Percentiles rank a stretch among this genome's conserved stretches.
Conservation (phyloP, 2,888 invertebrate genomes). For the Meiosimyza platycephala region DNA sequence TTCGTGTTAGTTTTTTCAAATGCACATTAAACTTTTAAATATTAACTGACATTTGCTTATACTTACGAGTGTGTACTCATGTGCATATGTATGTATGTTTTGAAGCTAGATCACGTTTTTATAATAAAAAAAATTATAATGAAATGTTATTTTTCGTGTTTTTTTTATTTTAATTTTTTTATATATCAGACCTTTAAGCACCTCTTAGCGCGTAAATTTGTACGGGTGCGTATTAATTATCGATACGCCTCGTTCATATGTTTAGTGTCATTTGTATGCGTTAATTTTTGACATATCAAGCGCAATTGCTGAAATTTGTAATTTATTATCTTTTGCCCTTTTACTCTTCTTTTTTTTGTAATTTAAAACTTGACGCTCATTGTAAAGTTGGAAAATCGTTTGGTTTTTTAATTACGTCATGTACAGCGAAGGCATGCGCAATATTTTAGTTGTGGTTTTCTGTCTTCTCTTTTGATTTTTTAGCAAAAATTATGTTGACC, state of each 20-base stretch:
- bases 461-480: no score
- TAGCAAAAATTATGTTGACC: no score
- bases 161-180: not conserved
- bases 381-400: no score
- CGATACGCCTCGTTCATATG: not conserved
- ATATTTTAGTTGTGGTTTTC: no score
- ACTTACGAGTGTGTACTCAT: not conserved
- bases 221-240: not conserved
- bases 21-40: not conserved
- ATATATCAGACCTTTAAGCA: not conserved
- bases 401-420: no score
- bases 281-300: not conserved
- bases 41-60: slow-evolving; percentile 12
- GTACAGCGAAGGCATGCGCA: no score
- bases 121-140: not conserved
- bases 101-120: not conserved
- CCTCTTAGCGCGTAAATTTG: slow-evolving; percentile 4
- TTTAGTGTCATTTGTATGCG: not conserved
- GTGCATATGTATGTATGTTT: not conserved
- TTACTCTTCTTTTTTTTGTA: no score
- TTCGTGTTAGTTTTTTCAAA: not conserved
- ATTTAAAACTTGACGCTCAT: no score
- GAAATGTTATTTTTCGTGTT: not conserved
- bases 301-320: slow-evolving; percentile 9
- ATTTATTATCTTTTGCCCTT: not conserved